Evolutionary conservation across 2,797 vertebrate genomes (phyloP), one percentile per base, ranked within the genome.

Genomic region (Aselliscus stoliczkanus): DNA sequence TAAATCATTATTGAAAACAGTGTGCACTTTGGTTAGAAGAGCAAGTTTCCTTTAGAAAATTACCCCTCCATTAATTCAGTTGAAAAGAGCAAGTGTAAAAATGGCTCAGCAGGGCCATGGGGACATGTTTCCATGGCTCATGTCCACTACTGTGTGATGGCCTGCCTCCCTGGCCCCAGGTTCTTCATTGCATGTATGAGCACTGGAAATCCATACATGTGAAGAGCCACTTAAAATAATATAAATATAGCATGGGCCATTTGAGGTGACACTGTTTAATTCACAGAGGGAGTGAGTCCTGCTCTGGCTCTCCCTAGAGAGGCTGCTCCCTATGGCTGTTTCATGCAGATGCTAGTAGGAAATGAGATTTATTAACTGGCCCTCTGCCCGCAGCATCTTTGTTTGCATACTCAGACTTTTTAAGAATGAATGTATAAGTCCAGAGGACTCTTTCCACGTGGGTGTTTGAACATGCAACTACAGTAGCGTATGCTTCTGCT

Each of bases 281-380:
- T 95, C 96, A 86, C 47, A 65, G 56, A 95, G 93, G 34, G n/a
- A 60, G 10, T 7, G 70, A 92, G 50, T 29, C 9, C 20, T 95
- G 92, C 75, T 91, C 54, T 44, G 34, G 91, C 17, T 47, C 70
- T 97, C 96, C 85, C 94, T 62, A 21, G 93, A 93, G 96, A 95
- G 96, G 65, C 75, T 37, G 11, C 87, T 42, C 54, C 9, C n/a
- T 52, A 3, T 72, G 67, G 92, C 56, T 10, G 21, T 67, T 95
- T 96, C 93, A 42, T 88, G 56, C 88, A 8, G 27, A 60, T 97
- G 92, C 88, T 90, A 44, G 81, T 97, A 62, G 91, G 96, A 97
- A 98, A 98, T 95, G 47, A 60, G 47, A 93, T 98, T 98, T 97
- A 97, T 96, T 94, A 96, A 95, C 91, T 98, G 94, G 95, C 96